These are phyloP conservation scores for Scaptomyza caliginosa DNA, from an alignment of 2,888 invertebrate genomes.

Conservation along the genomic window DNA sequence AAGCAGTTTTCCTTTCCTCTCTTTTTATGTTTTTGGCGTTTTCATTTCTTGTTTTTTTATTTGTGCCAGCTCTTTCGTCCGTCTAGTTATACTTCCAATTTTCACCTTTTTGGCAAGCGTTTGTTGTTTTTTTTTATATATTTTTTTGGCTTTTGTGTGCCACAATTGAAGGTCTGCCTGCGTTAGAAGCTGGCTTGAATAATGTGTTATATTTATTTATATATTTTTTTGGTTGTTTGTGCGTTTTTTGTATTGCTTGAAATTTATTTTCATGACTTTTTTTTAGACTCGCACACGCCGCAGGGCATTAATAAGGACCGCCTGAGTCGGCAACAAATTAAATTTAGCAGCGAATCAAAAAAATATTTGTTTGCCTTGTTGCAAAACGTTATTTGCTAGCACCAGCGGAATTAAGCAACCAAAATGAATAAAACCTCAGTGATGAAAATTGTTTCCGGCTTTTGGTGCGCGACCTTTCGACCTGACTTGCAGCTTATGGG, in stretches of 20 bases:
- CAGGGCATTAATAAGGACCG: constrained; percentile 44
- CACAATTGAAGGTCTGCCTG: constrained; percentile 17
- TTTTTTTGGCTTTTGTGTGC: constrained; percentile 37
- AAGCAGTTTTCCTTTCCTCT: constrained; percentile 27
- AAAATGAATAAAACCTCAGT: constrained; percentile 4
- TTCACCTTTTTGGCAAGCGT: constrained; percentile 51
- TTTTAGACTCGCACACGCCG: constrained; percentile 34
- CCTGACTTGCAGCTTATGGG: constrained; percentile 2
- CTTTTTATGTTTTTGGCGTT: constrained; percentile 5
- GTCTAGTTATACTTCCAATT: constrained; percentile 55
- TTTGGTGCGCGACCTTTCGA: constrained; percentile 12
- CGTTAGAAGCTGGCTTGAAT: constrained; percentile 13
- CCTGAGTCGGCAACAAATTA: constrained; percentile 33
- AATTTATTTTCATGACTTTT: constrained; percentile 39
- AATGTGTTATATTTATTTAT: constrained; percentile 13
- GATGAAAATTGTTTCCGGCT: constrained; percentile 37
- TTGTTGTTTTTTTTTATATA: constrained; percentile 4
- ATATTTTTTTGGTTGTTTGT: not conserved
- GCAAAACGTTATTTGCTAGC: constrained; percentile 33
- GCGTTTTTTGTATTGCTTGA: constrained; percentile 13
- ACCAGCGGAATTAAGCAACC: constrained; percentile 15
- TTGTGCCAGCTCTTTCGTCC: constrained; percentile 19
- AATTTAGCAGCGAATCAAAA: constrained; percentile 47
- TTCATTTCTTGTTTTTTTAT: constrained; percentile 9
- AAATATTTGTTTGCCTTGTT: constrained; percentile 13